A percentile compares a stretch with the other conserved stretches of the same genome.
Conservation (phyloP, 2,113 vertebrate species). For the Theropithecus gelada region DNA sequence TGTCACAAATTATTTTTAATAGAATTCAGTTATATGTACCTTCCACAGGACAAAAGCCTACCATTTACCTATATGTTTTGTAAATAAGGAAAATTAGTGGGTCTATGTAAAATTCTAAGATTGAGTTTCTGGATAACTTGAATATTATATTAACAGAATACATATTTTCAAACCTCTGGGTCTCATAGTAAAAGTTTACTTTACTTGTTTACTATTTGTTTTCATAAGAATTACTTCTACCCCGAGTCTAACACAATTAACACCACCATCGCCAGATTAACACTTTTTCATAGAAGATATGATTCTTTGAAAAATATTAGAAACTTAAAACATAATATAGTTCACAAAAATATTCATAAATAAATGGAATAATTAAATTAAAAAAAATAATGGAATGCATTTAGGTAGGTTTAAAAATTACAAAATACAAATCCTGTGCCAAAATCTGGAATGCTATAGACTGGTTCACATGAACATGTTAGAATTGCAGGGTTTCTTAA, state of each 20-base stretch:
- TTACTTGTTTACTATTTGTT: background rate
- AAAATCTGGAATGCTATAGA: background rate
- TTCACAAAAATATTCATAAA: background rate
- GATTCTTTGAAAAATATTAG: background rate
- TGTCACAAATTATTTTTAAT: background rate
- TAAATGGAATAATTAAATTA: background rate
- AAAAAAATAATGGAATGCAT: background rate
- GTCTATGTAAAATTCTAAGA: background rate
- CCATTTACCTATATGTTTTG: background rate
- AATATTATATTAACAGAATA: background rate
- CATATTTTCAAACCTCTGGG: background rate
- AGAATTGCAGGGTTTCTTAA: background rate
- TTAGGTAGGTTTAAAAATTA: background rate
- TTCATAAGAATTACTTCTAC: background rate
- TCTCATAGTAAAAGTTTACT: background rate
- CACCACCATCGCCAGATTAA: background rate
- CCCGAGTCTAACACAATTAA: background rate
- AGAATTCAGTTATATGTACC: background rate
- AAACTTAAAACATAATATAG: background rate
- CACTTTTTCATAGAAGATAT: background rate
- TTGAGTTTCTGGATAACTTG: background rate
- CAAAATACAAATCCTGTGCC: background rate
- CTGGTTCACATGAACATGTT: background rate
- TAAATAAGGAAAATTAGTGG: background rate
- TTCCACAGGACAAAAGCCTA: background rate